Conservation (phyloP, 2,113 vertebrate species). For the Muscicapa adusta region DNA sequence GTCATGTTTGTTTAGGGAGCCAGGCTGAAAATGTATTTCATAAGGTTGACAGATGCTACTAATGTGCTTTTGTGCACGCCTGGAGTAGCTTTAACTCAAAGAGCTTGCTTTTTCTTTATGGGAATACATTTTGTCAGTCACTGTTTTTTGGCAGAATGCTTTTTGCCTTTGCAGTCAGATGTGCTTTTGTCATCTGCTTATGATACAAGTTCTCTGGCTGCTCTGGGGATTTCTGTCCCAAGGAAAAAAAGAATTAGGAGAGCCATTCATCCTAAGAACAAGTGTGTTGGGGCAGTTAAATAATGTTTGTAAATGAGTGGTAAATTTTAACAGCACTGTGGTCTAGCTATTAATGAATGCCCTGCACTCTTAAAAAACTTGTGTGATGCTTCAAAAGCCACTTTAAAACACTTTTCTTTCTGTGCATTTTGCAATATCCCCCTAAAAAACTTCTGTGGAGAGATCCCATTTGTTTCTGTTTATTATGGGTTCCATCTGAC, state of each 20-base stretch:
- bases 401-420: neutral
- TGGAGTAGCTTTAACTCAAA: conserved; percentile 24
- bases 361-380: neutral
- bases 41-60: conserved; percentile 26
- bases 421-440: neutral
- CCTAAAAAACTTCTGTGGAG: neutral
- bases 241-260: neutral
- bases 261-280: neutral
- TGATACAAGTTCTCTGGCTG: neutral
- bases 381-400: neutral
- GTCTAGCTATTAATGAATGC: neutral
- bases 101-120: conserved; percentile 15
- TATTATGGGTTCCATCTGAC: neutral
- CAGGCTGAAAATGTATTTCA: neutral
- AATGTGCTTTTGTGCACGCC: neutral
- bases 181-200: neutral
- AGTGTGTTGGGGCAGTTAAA: neutral
- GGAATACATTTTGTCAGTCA: conserved; percentile 25
- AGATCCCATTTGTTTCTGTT: neutral
- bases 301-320: neutral
- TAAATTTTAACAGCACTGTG: neutral
- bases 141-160: conserved; percentile 14
- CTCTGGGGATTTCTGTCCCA: conserved; percentile 22
- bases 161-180: neutral
- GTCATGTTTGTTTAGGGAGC: conserved; percentile 15